These are phyloP conservation scores for Belgica antarctica DNA, from an alignment of 2,888 invertebrate genomes.

Conservation along the genomic window DNA sequence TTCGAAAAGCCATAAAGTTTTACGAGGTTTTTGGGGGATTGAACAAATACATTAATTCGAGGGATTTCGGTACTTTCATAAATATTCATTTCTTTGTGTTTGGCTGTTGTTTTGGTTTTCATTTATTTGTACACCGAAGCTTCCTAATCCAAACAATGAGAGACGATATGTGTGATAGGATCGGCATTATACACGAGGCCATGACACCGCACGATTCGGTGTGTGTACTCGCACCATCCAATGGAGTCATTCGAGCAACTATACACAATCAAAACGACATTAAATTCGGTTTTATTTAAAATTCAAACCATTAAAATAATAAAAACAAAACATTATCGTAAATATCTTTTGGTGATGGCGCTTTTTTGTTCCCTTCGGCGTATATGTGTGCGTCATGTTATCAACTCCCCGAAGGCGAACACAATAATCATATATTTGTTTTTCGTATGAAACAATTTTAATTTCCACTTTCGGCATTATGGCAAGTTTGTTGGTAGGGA, in stretches of 20 bases:
- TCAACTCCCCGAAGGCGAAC: neutral
- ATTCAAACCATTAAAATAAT: slow-evolving; percentile 42
- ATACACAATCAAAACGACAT: slow-evolving; percentile 40
- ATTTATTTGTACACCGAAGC: neutral
- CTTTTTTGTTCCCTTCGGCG: neutral
- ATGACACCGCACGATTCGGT: neutral
- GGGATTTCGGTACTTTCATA: slow-evolving; percentile 41
- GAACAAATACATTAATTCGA: slow-evolving; percentile 43
- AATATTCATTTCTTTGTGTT: slow-evolving; percentile 37
- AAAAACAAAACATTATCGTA: slow-evolving; percentile 40
- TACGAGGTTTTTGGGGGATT: slow-evolving; percentile 41
- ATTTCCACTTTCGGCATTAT: slow-evolving; percentile 18
- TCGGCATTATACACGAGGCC: neutral
- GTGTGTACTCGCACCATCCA: neutral
- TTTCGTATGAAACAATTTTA: neutral
- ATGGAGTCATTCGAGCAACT: slow-evolving; percentile 38
- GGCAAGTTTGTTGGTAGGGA: no score
- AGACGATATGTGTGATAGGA: slow-evolving; percentile 15
- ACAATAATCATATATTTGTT: slow-evolving; percentile 36
- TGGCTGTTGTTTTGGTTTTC: neutral
- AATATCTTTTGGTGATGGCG: slow-evolving; percentile 24
- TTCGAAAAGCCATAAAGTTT: slow-evolving; percentile 38
- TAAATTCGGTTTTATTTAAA: slow-evolving; percentile 43
- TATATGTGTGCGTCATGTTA: neutral
- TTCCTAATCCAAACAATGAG: slow-evolving; percentile 31